These are phyloP conservation scores for Maniola hyperantus DNA, from an alignment of 2,888 invertebrate genomes.

Conservation along the genomic window DNA sequence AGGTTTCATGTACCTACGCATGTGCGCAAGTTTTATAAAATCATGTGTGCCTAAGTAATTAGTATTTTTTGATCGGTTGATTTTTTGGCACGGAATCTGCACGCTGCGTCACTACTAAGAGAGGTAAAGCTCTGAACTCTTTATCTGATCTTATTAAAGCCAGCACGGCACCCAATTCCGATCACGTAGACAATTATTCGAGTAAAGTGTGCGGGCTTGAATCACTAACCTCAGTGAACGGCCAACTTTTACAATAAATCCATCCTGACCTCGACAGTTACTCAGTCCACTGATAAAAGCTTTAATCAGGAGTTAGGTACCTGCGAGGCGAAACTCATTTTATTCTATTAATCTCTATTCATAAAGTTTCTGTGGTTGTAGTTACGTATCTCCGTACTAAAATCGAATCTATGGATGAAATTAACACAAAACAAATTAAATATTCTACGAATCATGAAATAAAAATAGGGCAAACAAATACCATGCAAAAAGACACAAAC, in stretches of 20 bases:
- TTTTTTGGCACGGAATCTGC: slow-evolving; percentile 29
- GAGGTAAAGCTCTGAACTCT: slow-evolving; percentile 43
- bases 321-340: slow-evolving; percentile 57
- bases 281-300: slow-evolving; percentile 81
- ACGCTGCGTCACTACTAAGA: slow-evolving; percentile 33
- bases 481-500: too few relatives aligned
- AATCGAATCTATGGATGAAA: too few relatives aligned
- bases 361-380: slow-evolving; percentile 36
- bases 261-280: slow-evolving; percentile 80
- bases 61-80: slow-evolving; percentile 2
- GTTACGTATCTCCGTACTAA: background rate
- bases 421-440: too few relatives aligned
- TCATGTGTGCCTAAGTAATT: too few relatives aligned
- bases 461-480: too few relatives aligned
- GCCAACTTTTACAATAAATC: slow-evolving; percentile 82
- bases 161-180: slow-evolving; percentile 71
- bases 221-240: slow-evolving; percentile 80
- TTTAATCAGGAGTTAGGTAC: slow-evolving; percentile 78
- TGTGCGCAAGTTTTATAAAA: background rate
- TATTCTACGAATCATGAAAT: too few relatives aligned
- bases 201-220: slow-evolving; percentile 80
- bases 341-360: slow-evolving; percentile 40
- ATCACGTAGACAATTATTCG: slow-evolving; percentile 83
- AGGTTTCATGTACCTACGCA: background rate
- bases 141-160: slow-evolving; percentile 79